phyloP scores from a whole-genome alignment of 2,113 vertebrate species.

The Eira barbara region DNA sequence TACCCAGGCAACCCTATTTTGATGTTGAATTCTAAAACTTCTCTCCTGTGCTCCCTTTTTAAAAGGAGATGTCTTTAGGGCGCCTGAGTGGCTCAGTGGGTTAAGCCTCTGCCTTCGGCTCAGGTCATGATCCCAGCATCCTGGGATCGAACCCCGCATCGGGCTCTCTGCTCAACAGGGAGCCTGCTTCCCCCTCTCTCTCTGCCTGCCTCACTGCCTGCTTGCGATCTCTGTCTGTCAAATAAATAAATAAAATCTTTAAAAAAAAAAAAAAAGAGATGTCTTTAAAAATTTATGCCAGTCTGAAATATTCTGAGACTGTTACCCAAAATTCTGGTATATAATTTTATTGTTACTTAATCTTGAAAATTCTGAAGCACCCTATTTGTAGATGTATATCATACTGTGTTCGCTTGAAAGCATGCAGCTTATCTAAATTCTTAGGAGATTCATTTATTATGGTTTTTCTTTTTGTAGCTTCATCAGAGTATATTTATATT shows the following conservation, averaged over 20 bases:
- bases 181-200: too few species aligned
- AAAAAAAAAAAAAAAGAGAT: neutral
- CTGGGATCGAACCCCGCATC: too few species aligned
- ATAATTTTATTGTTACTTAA: constrained; percentile 16
- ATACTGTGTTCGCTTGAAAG: neutral
- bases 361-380: neutral
- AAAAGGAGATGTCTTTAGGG: neutral
- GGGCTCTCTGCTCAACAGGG: too few species aligned
- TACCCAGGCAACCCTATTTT: neutral
- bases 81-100: too few species aligned
- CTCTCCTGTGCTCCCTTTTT: neutral
- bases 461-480: neutral
- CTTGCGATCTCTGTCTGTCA: too few species aligned
- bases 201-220: too few species aligned
- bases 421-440: neutral
- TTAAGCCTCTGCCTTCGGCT: too few species aligned
- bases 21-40: neutral
- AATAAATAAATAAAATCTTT: too few species aligned
- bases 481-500: neutral
- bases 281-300: neutral
- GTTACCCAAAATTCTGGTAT: neutral
- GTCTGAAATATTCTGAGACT: neutral
- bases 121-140: too few species aligned
- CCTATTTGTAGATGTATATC: neutral
- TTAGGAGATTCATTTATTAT: neutral